Percentiles rank a stretch among this genome's conserved stretches.
phyloP scores from a whole-genome alignment of 2,113 vertebrate genomes.

The Neoarius graeffei region DNA sequence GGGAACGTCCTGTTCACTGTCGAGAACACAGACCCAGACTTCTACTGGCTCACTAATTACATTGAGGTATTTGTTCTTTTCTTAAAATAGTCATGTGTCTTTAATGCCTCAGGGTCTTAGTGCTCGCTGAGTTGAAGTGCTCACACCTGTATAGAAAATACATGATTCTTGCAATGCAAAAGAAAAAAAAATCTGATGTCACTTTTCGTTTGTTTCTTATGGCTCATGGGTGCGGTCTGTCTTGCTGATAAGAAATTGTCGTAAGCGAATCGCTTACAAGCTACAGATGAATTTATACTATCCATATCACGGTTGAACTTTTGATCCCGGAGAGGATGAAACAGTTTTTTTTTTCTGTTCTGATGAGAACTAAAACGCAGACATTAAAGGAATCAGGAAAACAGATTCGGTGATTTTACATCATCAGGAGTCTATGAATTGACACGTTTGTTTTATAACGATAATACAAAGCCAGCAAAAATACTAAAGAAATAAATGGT shows the following conservation, averaged over 20 bases:
- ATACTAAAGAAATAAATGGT: neutral
- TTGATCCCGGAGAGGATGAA: neutral
- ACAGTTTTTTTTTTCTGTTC: neutral
- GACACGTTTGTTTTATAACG: too few species aligned
- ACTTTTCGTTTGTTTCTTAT: neutral
- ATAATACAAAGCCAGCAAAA: neutral
- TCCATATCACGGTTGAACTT: neutral
- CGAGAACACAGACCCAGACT: constrained; percentile 75
- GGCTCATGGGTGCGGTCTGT: neutral
- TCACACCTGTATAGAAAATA: neutral
- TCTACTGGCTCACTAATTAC: constrained; percentile 77
- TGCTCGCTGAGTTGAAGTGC: neutral
- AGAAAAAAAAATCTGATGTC: neutral
- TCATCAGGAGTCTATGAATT: neutral
- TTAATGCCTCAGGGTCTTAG: neutral
- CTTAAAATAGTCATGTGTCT: neutral
- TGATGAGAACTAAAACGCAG: neutral
- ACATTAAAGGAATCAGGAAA: neutral
- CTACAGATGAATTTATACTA: neutral
- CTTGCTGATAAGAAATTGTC: neutral
- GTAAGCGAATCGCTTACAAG: neutral
- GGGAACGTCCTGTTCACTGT: constrained; percentile 79
- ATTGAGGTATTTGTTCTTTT: constrained; percentile 66
- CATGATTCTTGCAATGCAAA: neutral
- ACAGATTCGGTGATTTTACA: neutral